phyloP scores from a whole-genome alignment of 2,113 vertebrate genomes.

The Perca schrenkii region DNA sequence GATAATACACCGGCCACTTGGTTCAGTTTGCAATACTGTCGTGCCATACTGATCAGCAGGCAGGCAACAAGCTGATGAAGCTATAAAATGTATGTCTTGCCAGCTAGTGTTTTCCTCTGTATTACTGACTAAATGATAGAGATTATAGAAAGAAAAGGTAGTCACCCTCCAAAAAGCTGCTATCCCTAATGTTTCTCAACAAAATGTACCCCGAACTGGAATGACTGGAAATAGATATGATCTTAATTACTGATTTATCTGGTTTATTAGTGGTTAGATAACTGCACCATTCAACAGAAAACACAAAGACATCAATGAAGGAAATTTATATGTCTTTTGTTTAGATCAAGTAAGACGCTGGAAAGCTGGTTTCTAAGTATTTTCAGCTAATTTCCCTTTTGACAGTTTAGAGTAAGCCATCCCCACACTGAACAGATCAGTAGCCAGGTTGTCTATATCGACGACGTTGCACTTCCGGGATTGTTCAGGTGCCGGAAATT shows the following conservation, averaged over 20 bases:
- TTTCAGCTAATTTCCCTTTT: neutral
- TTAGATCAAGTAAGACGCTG: neutral
- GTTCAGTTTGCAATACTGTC: neutral
- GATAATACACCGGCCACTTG: neutral
- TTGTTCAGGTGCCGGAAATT: too few relatives aligned
- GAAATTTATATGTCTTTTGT: neutral
- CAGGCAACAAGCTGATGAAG: too few relatives aligned
- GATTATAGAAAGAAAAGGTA: too few relatives aligned
- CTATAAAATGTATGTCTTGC: too few relatives aligned
- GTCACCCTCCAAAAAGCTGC: neutral
- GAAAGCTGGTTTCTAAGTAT: neutral
- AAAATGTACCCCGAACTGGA: neutral
- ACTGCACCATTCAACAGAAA: neutral
- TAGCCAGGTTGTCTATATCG: too few relatives aligned
- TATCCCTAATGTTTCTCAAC: neutral
- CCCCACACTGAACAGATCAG: neutral
- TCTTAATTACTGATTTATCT: neutral
- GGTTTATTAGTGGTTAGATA: neutral
- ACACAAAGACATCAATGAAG: neutral
- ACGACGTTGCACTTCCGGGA: too few relatives aligned
- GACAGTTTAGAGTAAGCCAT: neutral
- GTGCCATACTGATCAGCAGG: too few relatives aligned
- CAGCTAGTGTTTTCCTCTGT: too few relatives aligned
- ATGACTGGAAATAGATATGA: too few relatives aligned
- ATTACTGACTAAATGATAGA: too few relatives aligned